Evolutionary conservation across 2,888 invertebrate genomes (phyloP).

Genomic region (Xestia rhomboidea): DNA sequence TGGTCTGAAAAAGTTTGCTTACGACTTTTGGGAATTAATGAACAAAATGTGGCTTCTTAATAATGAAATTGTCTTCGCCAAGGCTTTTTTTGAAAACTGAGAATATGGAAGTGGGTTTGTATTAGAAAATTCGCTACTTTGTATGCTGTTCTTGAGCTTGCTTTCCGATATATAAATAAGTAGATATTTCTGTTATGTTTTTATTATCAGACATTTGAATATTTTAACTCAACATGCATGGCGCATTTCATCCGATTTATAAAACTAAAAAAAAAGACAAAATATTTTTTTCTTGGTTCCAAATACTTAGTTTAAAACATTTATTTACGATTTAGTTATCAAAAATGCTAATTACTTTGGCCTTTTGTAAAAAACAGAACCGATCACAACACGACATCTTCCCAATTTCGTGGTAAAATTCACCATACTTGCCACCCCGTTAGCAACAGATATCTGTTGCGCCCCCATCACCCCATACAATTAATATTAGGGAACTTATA

Average conservation of each 20-base stretch:
- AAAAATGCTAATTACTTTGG: background rate
- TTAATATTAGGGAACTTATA: conserved; percentile 66
- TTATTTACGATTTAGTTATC: background rate
- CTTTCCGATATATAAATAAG: conserved; percentile 14
- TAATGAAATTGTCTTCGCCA: conserved; percentile 24
- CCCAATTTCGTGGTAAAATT: conserved; percentile 43
- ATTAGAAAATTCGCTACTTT: conserved; percentile 7
- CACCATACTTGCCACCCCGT: conserved; percentile 49
- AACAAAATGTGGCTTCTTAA: conserved; percentile 57
- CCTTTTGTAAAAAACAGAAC: too few species aligned
- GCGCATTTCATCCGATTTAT: background rate
- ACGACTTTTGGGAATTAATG: conserved; percentile 50
- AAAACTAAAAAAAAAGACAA: background rate
- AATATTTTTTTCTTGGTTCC: background rate
- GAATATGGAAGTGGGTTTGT: conserved; percentile 22
- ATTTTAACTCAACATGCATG: background rate
- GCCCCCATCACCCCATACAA: conserved; percentile 69
- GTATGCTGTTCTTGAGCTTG: background rate
- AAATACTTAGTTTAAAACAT: background rate
- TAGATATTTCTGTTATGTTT: background rate
- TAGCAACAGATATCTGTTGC: conserved; percentile 88
- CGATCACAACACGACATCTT: conserved; percentile 4
- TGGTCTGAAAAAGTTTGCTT: conserved; percentile 57
- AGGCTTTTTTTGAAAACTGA: conserved; percentile 10
- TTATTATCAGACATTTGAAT: conserved; percentile 12